Conservation (phyloP, 2,113 vertebrate genomes). For the Myotis lucifugus region DNA sequence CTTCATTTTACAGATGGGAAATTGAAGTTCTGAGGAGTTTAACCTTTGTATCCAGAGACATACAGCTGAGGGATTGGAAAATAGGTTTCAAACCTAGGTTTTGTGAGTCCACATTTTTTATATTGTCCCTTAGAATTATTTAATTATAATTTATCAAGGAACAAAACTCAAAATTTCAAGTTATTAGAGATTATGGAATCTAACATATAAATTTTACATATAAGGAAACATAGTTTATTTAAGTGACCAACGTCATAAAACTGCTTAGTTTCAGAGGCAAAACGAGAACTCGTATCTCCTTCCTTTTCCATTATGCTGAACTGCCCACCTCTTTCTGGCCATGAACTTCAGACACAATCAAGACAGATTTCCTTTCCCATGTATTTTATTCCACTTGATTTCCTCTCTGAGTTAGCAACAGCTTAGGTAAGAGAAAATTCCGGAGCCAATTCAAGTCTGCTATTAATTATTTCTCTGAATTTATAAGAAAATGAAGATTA, state of each 20-base stretch:
- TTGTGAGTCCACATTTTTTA: not conserved
- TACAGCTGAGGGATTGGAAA: not conserved
- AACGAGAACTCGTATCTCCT: not conserved
- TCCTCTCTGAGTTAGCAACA: conserved; percentile 37
- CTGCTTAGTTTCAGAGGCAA: not conserved
- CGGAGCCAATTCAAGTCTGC: conserved; percentile 17
- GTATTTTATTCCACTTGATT: not conserved
- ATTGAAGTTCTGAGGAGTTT: not conserved
- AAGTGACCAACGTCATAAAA: not conserved
- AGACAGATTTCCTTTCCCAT: not conserved
- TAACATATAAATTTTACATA: not conserved
- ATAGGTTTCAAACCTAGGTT: not conserved
- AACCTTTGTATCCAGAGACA: not conserved
- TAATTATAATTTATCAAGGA: not conserved
- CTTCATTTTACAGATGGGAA: not conserved
- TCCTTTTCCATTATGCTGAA: not conserved
- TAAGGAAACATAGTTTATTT: not conserved
- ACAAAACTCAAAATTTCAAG: not conserved
- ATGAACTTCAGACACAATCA: not conserved
- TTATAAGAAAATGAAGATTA: not conserved
- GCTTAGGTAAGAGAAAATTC: not conserved
- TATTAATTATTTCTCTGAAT: conserved; percentile 48
- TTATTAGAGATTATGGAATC: not conserved
- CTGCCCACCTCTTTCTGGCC: not conserved
- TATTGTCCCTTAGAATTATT: not conserved